phyloP scores from a whole-genome alignment of 2,797 vertebrate species.

The Orientallactaga sibirica region DNA sequence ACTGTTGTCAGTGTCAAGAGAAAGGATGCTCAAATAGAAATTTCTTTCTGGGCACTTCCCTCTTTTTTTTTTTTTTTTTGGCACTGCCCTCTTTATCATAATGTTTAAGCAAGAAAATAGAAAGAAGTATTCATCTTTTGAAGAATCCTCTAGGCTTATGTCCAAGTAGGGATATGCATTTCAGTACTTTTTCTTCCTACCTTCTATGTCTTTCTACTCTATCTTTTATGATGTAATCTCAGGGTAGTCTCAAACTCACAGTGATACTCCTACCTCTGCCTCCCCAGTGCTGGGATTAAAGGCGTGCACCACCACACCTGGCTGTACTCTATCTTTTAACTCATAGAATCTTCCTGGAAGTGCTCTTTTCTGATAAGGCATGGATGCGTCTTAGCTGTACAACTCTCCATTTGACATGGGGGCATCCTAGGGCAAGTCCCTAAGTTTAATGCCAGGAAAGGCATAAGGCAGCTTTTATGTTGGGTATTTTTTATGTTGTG shows the following conservation, averaged over 20 bases:
- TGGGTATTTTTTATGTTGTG: too few species aligned
- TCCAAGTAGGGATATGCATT: not conserved
- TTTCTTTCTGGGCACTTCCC: not conserved
- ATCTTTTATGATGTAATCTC: too few species aligned
- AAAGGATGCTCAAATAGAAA: slow-evolving; percentile 1
- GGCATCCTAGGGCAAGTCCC: not conserved
- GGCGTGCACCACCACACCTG: too few species aligned
- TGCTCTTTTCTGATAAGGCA: not conserved
- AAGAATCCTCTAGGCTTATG: slow-evolving; percentile 7
- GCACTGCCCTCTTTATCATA: not conserved
- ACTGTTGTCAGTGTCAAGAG: not conserved
- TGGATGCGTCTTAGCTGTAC: not conserved
- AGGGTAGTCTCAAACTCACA: too few species aligned
- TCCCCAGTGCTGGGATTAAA: too few species aligned
- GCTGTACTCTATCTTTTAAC: not conserved
- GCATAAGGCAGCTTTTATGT: not conserved
- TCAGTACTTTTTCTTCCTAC: not conserved
- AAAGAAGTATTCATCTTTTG: not conserved
- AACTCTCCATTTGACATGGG: not conserved
- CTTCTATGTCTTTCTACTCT: not conserved
- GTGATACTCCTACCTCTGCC: too few species aligned
- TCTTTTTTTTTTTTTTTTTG: slow-evolving; percentile 14
- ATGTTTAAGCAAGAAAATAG: slow-evolving; percentile 42
- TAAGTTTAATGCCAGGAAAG: not conserved
- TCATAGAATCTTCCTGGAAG: not conserved